These are phyloP conservation scores for Rhea pennata DNA, from an alignment of 2,113 vertebrate species.

Conservation along the genomic window DNA sequence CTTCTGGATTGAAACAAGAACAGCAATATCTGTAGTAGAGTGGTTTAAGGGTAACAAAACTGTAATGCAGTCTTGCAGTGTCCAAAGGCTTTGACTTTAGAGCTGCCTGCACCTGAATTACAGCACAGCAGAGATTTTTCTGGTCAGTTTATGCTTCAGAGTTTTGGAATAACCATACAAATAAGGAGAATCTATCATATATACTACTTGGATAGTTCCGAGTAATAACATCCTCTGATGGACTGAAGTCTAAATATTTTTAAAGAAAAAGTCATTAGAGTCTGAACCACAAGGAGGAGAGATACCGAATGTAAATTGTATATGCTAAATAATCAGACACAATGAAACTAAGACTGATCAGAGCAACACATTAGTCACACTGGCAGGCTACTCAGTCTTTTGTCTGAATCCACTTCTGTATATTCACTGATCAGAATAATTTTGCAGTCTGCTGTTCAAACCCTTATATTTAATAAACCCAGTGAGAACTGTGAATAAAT, in stretches of 20 bases:
- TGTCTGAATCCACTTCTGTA: neutral
- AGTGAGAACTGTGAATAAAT: neutral
- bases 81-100: neutral
- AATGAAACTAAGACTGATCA: neutral
- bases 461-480: neutral
- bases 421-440: neutral
- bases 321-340: neutral
- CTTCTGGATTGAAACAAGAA: neutral
- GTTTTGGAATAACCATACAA: neutral
- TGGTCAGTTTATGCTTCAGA: too few relatives aligned
- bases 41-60: neutral
- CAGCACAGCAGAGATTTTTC: neutral
- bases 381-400: neutral
- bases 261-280: neutral
- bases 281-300: neutral
- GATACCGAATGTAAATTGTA: neutral
- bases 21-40: neutral
- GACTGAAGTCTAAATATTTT: neutral
- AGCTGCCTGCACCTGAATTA: neutral
- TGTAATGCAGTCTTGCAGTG: neutral
- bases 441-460: neutral
- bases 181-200: neutral
- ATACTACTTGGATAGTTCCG: neutral
- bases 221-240: neutral
- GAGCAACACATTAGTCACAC: neutral